Evolutionary conservation across 1,140 invertebrate genomes (phyloP).

Genomic region (Piezodorus guildinii): DNA sequence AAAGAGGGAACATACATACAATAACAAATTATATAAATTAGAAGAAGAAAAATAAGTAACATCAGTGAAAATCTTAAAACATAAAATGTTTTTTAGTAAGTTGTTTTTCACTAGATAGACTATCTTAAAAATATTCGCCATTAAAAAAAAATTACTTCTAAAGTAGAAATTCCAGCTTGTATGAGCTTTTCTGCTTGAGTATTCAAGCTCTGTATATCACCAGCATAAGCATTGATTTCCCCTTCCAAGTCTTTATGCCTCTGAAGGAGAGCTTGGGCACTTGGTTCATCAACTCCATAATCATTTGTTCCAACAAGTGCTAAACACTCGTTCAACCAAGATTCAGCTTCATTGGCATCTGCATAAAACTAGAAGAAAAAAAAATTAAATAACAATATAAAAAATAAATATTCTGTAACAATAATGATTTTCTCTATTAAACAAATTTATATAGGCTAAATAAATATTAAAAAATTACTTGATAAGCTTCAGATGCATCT

Average conservation of each 20-base stretch:
- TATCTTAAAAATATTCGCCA: too few species aligned
- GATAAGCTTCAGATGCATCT: slow-evolving; percentile 88
- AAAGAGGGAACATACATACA: too few species aligned
- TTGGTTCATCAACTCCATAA: slow-evolving; percentile 79
- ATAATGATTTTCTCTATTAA: background rate
- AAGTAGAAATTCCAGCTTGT: slow-evolving; percentile 59
- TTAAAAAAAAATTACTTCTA: slow-evolving; percentile 41
- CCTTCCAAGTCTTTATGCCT: slow-evolving; percentile 79
- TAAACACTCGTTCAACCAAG: slow-evolving; percentile 91
- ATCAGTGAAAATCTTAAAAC: too few species aligned
- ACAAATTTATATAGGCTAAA: background rate
- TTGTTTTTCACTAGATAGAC: too few species aligned
- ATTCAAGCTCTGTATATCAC: slow-evolving; percentile 78
- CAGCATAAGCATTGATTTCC: slow-evolving; percentile 81
- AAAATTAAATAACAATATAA: slow-evolving; percentile 22
- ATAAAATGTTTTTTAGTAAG: too few species aligned
- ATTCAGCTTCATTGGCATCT: slow-evolving; percentile 95
- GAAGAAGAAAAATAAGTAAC: too few species aligned
- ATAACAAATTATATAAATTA: too few species aligned
- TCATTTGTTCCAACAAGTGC: slow-evolving; percentile 77
- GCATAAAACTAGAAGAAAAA: slow-evolving; percentile 65
- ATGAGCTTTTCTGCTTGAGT: slow-evolving; percentile 71
- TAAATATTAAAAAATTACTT: slow-evolving; percentile 37
- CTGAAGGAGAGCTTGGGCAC: slow-evolving; percentile 71
- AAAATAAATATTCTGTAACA: background rate